A percentile compares a stretch with the other conserved stretches of the same genome.
These are phyloP conservation scores for Balaenoptera acutorostrata DNA, from an alignment of 2,113 vertebrate species.

Conservation along the genomic window DNA sequence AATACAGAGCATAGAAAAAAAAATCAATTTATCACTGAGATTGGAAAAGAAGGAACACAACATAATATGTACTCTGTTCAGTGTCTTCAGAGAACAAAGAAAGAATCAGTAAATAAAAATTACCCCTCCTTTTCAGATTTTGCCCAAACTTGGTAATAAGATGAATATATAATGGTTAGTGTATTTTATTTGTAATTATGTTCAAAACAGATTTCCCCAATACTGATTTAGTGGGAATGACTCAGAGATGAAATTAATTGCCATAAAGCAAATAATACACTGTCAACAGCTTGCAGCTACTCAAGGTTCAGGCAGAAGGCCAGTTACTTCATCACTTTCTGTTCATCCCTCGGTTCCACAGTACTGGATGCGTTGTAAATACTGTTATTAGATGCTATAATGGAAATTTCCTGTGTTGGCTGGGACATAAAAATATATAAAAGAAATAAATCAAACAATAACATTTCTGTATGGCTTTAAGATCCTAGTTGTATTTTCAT, in stretches of 20 bases:
- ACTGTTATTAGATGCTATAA: neutral
- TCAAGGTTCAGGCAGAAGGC: neutral
- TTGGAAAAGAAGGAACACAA: neutral
- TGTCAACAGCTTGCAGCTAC: neutral
- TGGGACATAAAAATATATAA: slow-evolving; percentile 17
- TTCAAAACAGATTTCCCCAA: neutral
- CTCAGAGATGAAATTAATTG: neutral
- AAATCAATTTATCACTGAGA: neutral
- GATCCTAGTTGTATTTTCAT: slow-evolving; percentile 28
- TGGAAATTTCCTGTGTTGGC: slow-evolving; percentile 49
- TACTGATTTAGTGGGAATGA: neutral
- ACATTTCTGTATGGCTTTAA: slow-evolving; percentile 27
- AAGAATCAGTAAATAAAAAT: neutral
- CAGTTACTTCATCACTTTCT: neutral
- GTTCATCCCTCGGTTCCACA: neutral
- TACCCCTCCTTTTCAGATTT: neutral
- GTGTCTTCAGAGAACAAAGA: neutral
- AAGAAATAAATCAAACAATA: slow-evolving; percentile 28
- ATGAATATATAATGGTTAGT: neutral
- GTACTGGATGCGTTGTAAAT: neutral
- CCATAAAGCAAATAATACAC: neutral
- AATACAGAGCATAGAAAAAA: neutral
- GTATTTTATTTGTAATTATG: neutral
- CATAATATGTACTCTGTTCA: neutral
- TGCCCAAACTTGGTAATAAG: neutral